Conservation (phyloP, 2,113 vertebrate species). For the Zonotrichia leucophrys region DNA sequence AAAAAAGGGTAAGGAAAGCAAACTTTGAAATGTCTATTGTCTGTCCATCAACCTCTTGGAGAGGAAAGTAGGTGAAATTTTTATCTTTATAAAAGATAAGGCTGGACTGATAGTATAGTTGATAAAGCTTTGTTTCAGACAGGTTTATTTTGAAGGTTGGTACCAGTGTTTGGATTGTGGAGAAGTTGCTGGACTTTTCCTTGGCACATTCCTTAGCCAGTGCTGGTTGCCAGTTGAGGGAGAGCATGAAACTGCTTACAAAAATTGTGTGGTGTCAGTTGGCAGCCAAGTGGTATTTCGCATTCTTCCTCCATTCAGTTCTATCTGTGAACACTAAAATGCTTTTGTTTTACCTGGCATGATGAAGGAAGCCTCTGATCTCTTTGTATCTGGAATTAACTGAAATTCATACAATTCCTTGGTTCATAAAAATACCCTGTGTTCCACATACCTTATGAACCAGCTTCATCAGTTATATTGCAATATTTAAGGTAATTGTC, state of each 20-base stretch:
- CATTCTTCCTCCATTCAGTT: background rate
- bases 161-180: background rate
- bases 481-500: background rate
- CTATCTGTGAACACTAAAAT: conserved; percentile 2
- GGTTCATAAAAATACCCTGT: background rate
- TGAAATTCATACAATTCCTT: background rate
- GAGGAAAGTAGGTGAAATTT: background rate
- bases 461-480: background rate
- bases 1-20: background rate
- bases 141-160: background rate
- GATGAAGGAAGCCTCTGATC: conserved; percentile 2
- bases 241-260: background rate
- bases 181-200: background rate
- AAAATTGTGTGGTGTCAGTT: background rate
- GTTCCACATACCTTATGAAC: background rate
- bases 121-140: background rate
- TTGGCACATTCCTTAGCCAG: background rate
- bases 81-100: background rate
- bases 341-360: conserved; percentile 45
- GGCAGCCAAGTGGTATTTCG: background rate
- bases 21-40: background rate
- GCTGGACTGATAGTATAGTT: background rate
- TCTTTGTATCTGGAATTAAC: conserved; percentile 12
- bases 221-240: background rate
- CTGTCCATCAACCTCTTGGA: background rate